These are phyloP conservation scores for Drosophila athabasca DNA, from an alignment of 1,140 invertebrate genomes.

Conservation along the genomic window DNA sequence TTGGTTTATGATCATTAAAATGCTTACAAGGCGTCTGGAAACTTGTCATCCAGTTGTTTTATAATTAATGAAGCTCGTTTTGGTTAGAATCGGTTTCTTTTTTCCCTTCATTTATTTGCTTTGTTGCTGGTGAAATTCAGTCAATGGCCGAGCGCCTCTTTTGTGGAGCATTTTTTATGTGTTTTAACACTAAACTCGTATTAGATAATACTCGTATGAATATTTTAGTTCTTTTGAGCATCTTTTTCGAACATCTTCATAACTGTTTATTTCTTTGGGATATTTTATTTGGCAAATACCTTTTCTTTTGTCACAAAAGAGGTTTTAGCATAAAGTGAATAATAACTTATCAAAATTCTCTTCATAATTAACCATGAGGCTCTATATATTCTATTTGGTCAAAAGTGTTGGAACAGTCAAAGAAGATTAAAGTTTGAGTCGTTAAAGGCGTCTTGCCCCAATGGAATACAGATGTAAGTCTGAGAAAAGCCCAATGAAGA, in stretches of 20 bases:
- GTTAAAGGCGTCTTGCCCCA: no score
- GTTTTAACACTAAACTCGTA: neutral
- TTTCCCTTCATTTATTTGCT: conserved; percentile 12
- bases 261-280: no score
- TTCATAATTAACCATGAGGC: no score
- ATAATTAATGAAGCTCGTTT: conserved; percentile 72
- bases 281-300: no score
- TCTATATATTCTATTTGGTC: no score
- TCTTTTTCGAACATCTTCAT: neutral
- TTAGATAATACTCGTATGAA: neutral
- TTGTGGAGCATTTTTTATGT: neutral
- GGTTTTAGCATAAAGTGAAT: no score
- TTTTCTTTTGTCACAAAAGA: no score
- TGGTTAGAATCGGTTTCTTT: conserved; percentile 24
- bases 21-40: conserved; percentile 53
- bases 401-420: no score
- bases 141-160: conserved; percentile 7
- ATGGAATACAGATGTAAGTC: no score
- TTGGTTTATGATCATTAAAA: conserved; percentile 65
- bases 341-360: no score
- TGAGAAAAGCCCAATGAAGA: no score
- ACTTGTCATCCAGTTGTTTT: conserved; percentile 64
- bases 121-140: conserved; percentile 26
- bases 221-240: neutral
- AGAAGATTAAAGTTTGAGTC: no score